Evolutionary conservation across 2,797 vertebrate genomes (phyloP).

Genomic region (Notoglanidium macrostoma): DNA sequence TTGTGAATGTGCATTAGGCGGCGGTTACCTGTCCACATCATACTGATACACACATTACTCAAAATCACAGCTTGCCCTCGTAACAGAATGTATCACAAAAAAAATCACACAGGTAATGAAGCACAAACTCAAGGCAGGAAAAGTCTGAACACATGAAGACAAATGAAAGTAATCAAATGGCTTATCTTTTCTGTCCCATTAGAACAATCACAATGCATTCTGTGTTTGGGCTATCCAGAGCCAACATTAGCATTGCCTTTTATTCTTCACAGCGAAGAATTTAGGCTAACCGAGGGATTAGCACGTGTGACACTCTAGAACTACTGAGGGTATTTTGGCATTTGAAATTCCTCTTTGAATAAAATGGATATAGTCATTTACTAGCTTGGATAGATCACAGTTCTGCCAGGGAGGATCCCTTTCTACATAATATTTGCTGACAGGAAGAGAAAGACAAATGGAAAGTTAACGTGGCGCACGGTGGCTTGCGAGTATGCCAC

Average conservation of each 20-base stretch:
- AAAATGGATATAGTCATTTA: constrained; percentile 32
- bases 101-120: constrained; percentile 34
- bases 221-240: constrained; percentile 12
- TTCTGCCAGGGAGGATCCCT: constrained; percentile 8
- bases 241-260: constrained; percentile 5
- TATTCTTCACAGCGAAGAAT: constrained; percentile 1
- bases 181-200: constrained; percentile 44
- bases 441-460: constrained; percentile 67
- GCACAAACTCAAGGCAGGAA: constrained; percentile 31
- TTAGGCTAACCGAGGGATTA: neutral
- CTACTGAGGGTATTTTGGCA: constrained; percentile 8
- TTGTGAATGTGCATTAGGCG: constrained; percentile 35
- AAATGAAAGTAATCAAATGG: constrained; percentile 42
- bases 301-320: neutral
- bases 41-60: constrained; percentile 36
- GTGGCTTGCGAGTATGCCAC: constrained; percentile 64
- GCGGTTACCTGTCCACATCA: constrained; percentile 37
- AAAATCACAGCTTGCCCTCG: constrained; percentile 32
- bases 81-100: constrained; percentile 32
- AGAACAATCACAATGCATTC: constrained; percentile 20
- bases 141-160: constrained; percentile 23
- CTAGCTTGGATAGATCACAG: constrained; percentile 19
- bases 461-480: constrained; percentile 68
- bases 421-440: constrained; percentile 46
- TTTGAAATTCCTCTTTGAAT: constrained; percentile 20